phyloP scores from a whole-genome alignment of 2,797 vertebrate species.

The Chelonia mydas region DNA sequence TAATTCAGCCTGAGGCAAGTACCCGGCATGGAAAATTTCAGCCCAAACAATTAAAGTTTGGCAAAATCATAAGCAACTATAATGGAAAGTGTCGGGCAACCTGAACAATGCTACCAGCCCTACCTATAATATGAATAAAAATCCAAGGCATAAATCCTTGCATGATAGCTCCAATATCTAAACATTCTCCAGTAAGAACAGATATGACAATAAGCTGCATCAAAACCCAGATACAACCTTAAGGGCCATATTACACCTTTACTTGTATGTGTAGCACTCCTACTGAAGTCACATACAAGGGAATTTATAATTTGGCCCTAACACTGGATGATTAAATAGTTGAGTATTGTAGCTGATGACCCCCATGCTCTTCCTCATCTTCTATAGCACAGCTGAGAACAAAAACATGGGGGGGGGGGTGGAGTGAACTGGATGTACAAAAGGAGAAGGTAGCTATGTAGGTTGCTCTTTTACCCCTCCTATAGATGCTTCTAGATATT shows the following conservation, averaged over 20 bases:
- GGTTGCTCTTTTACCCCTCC: not conserved
- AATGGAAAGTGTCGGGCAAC: not conserved
- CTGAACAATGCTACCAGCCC: not conserved
- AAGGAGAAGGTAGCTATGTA: not conserved
- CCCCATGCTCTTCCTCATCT: not conserved
- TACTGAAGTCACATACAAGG: not conserved
- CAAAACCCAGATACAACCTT: not conserved
- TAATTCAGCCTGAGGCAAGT: not conserved
- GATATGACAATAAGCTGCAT: not conserved
- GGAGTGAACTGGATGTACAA: not conserved
- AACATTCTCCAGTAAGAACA: not conserved
- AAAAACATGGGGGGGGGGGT: not conserved
- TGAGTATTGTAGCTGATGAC: not conserved
- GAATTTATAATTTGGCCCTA: not conserved
- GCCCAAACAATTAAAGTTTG: not conserved
- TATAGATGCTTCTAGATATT: not conserved
- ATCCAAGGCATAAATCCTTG: not conserved
- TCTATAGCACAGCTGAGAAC: not conserved
- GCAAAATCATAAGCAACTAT: not conserved
- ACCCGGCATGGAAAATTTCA: not conserved
- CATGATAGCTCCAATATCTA: not conserved
- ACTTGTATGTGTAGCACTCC: not conserved
- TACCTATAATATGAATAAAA: not conserved
- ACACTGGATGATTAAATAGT: not conserved
- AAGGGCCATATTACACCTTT: not conserved